Evolutionary conservation across 2,113 vertebrate species (phyloP), one percentile per base, ranked within the genome.

Genomic region (Oriolus oriolus): DNA sequence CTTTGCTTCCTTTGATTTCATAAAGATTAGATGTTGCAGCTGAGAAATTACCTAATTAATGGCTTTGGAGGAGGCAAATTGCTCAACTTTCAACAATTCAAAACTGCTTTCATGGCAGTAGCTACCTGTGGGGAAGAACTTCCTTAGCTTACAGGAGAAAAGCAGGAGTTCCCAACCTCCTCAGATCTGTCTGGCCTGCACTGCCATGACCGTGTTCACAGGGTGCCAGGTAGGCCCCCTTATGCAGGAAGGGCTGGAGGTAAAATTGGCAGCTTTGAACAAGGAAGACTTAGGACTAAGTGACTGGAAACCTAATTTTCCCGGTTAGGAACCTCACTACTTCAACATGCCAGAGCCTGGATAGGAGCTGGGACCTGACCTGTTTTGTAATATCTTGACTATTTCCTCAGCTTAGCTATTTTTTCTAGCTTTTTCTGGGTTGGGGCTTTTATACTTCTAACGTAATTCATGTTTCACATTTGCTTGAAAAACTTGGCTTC

Each of bases 31-130:
- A 59, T 77, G 28, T 49, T 92, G 52, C 71, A 77, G 71, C 76
- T 89, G 64, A 90, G 83, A 92, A 95, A 83, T 90, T 15, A 83
- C 83, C 54, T 39, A 73, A 73, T 90, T 85, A 92, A 69, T 81
- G 83, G 39, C 61, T 88, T 65, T 92, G 59, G 44, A 93, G 78
- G 74, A 96, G 68, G 63, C 0, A 53, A 86, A 59, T 83, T 95
- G 59, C 64, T 93, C 69, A 92, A 73, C 69, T 95, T 94, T 7
- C 16, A 30, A 16, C 64, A 77, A 8, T 30, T 81, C 39, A 63
- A 13, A 87, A 53, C 16, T 31, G 18, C 41, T 45, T 81, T 42
- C 13, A 28, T 71, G 47, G 47, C 84, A 61, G 42, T 31, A 60
- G 66, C 37, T 80, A 9, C 76, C n/a, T 50, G 30, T 71, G 42